Conservation (phyloP, 2,113 vertebrate species). For the Haemorhous mexicanus region DNA sequence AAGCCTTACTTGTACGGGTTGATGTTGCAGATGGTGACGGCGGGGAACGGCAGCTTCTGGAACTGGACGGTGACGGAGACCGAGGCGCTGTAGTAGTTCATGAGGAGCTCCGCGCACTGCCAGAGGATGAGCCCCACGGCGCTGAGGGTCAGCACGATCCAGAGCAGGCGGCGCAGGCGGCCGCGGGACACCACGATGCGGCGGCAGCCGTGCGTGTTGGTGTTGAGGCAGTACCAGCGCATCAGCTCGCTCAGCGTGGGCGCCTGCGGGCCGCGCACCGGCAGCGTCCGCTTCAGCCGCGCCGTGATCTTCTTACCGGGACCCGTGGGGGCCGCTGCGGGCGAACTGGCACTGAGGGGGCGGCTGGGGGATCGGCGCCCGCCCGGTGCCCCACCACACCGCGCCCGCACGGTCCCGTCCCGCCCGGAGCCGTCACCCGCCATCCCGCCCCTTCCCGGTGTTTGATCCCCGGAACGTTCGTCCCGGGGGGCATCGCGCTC, state of each 20-base stretch:
- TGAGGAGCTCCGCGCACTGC: slow-evolving; percentile 76
- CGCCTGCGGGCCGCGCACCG: slow-evolving; percentile 76
- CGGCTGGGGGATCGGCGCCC: neutral
- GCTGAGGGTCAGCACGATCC: slow-evolving; percentile 74
- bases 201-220: slow-evolving; percentile 82
- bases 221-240: slow-evolving; percentile 81
- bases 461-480: neutral
- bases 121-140: slow-evolving; percentile 79
- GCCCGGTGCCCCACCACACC: neutral
- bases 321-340: slow-evolving; percentile 44
- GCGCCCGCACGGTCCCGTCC: neutral
- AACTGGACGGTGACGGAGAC: slow-evolving; percentile 81
- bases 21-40: slow-evolving; percentile 82
- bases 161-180: slow-evolving; percentile 73
- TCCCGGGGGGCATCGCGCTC: too few relatives aligned
- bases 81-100: slow-evolving; percentile 77
- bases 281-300: slow-evolving; percentile 77
- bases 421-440: neutral
- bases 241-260: slow-evolving; percentile 77
- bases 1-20: slow-evolving; percentile 81
- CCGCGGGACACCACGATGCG: slow-evolving; percentile 81
- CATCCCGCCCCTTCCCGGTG: neutral
- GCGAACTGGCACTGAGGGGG: neutral
- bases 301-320: slow-evolving; percentile 75
- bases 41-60: slow-evolving; percentile 78